phyloP scores from a whole-genome alignment of 2,113 vertebrate genomes.

The Elephas maximus region DNA sequence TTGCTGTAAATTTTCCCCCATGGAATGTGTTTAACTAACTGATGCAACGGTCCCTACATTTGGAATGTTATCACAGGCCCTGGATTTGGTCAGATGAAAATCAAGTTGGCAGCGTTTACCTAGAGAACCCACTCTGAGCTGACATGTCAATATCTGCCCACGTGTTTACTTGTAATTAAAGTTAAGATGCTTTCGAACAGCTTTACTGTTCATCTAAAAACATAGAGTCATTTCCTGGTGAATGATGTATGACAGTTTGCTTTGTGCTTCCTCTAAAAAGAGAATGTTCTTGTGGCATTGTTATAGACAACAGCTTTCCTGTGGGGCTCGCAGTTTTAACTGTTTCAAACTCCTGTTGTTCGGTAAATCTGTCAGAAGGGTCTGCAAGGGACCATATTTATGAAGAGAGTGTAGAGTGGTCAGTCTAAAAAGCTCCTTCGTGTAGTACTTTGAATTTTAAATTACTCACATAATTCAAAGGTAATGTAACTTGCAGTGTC shows the following conservation, averaged over 20 bases:
- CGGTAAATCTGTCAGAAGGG: constrained; percentile 84
- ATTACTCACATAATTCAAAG: constrained; percentile 96
- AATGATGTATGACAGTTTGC: constrained; percentile 34
- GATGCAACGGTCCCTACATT: not conserved
- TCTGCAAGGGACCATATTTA: constrained; percentile 86
- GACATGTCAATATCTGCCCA: constrained; percentile 31
- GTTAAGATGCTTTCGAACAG: constrained; percentile 41
- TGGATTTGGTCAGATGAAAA: constrained; percentile 12
- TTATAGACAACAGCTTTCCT: not conserved
- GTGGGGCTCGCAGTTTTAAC: constrained; percentile 64
- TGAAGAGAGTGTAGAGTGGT: constrained; percentile 91
- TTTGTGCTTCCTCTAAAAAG: constrained; percentile 73
- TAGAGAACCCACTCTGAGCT: not conserved
- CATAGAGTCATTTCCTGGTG: constrained; percentile 44
- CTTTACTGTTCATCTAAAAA: constrained; percentile 70
- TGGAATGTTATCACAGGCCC: not conserved
- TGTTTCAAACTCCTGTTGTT: constrained; percentile 79
- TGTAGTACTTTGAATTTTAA: constrained; percentile 98
- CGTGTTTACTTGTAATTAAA: constrained; percentile 80
- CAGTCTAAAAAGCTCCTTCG: constrained; percentile 93
- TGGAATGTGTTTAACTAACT: not conserved
- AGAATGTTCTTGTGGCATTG: constrained; percentile 34
- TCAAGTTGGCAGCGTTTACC: not conserved
- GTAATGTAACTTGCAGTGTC: constrained; percentile 95
- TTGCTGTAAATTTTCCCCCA: not conserved